phyloP scores from a whole-genome alignment of 2,113 vertebrate species.

The Odontophorus gujanensis region DNA sequence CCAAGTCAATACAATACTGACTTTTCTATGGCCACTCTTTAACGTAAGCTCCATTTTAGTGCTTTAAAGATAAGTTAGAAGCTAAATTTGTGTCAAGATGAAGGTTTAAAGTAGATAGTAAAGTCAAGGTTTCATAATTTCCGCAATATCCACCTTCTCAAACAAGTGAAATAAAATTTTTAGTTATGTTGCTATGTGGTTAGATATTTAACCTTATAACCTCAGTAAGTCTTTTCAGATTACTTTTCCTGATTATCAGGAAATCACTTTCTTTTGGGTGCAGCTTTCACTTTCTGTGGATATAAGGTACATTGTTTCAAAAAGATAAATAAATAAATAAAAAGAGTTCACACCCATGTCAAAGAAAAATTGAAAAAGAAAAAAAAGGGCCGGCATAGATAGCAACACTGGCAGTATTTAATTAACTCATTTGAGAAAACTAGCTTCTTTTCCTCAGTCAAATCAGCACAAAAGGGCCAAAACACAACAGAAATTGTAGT shows the following conservation, averaged over 20 bases:
- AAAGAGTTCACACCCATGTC: not conserved
- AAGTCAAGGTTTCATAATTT: not conserved
- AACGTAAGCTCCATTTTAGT: not conserved
- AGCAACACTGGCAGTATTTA: not conserved
- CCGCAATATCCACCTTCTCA: not conserved
- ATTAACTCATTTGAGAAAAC: not conserved
- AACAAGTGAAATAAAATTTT: not conserved
- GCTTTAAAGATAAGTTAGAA: not conserved
- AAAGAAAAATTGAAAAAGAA: not conserved
- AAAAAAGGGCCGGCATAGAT: not conserved
- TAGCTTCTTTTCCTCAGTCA: not conserved
- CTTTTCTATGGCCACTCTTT: not conserved
- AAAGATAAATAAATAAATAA: not conserved
- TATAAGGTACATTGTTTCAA: not conserved
- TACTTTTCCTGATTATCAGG: not conserved
- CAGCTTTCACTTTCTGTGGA: conserved; percentile 36
- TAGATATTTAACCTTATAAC: not conserved
- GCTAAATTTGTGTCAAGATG: not conserved
- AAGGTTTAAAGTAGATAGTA: not conserved
- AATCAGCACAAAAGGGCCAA: not conserved
- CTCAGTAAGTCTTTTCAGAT: not conserved
- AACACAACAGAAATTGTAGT: not conserved
- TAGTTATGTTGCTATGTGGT: not conserved
- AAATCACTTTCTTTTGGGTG: not conserved
- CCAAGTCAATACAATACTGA: not conserved